Evolutionary conservation across 2,113 vertebrate genomes (phyloP).

Genomic region (Danio rerio): GRCz12tu NC_133195.1:27797001-27797500

Average conservation of each 20-base stretch:
- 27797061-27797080: too few relatives aligned
- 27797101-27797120: too few relatives aligned
- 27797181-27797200: neutral
- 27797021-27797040: too few relatives aligned
- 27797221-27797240: slow-evolving; percentile 44
- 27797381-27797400: slow-evolving; percentile 46
- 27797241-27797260: slow-evolving; percentile 33
- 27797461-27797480: slow-evolving; percentile 43
- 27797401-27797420: slow-evolving; percentile 52
- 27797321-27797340: slow-evolving; percentile 61
- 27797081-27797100: too few relatives aligned
- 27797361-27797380: slow-evolving; percentile 39
- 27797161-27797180: neutral
- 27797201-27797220: slow-evolving; percentile 22
- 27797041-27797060: too few relatives aligned
- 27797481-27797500: slow-evolving; percentile 30
- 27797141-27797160: too few relatives aligned
- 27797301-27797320: slow-evolving; percentile 56
- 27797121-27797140: too few relatives aligned
- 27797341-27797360: slow-evolving; percentile 61
- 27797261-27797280: slow-evolving; percentile 23
- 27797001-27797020: too few relatives aligned
- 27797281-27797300: slow-evolving; percentile 48
- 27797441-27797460: slow-evolving; percentile 23
- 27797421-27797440: slow-evolving; percentile 34